phyloP scores from a whole-genome alignment of 1,140 invertebrate species.

The Papilio machaon region DNA sequence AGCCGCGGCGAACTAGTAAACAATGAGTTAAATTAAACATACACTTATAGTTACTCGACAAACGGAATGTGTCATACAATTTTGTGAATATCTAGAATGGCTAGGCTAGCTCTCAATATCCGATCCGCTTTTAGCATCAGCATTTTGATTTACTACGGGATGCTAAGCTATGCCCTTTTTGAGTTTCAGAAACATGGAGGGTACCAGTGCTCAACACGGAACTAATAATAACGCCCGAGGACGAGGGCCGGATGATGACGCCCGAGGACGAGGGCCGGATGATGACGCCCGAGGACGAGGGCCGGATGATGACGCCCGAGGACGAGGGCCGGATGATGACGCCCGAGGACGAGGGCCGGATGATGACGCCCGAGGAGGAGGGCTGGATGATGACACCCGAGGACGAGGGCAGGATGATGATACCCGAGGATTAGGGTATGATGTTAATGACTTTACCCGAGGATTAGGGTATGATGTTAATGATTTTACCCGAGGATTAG shows the following conservation, averaged over 20 bases:
- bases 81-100: neutral
- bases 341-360: too few relatives aligned
- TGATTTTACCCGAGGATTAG: neutral
- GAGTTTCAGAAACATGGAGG: slow-evolving; percentile 10
- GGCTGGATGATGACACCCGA: too few relatives aligned
- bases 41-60: neutral
- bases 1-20: neutral
- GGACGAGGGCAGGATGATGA: neutral
- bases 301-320: neutral
- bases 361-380: too few relatives aligned
- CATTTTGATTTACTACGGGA: neutral
- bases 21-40: neutral
- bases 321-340: too few relatives aligned
- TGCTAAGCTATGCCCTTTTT: slow-evolving; percentile 1
- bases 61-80: neutral
- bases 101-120: neutral
- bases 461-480: neutral
- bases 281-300: slow-evolving; percentile 1
- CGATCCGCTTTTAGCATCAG: neutral
- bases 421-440: neutral
- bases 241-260: neutral
- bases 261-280: neutral
- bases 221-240: neutral
- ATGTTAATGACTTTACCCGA: too few relatives aligned
- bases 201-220: slow-evolving; percentile 1